Percentiles rank a stretch among this genome's conserved stretches.
Evolutionary conservation across 2,797 vertebrate genomes (phyloP).

Genomic region (Pelobates cultripes): DNA sequence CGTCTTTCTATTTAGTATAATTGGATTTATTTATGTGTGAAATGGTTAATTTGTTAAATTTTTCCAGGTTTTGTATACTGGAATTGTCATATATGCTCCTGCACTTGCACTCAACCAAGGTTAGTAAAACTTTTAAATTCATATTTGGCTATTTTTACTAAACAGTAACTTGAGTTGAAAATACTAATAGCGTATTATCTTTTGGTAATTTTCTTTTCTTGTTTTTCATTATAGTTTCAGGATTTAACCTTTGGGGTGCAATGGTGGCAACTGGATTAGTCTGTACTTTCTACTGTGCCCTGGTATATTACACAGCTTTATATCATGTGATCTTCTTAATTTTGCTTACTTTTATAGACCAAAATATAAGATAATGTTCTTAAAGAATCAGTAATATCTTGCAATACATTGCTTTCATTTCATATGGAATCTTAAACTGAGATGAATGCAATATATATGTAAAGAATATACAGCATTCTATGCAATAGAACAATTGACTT

Average conservation of each 20-base stretch:
- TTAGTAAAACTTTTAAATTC: slow-evolving; percentile 53
- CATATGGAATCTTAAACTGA: no score
- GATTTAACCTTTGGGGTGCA: slow-evolving; percentile 90
- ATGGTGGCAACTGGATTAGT: slow-evolving; percentile 89
- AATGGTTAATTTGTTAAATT: background rate
- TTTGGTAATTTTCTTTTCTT: background rate
- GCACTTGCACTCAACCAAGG: slow-evolving; percentile 81
- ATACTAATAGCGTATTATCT: no score
- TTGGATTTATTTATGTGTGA: no score
- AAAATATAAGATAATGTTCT: no score
- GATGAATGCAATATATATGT: no score
- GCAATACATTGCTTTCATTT: no score
- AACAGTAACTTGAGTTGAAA: no score
- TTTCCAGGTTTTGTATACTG: slow-evolving; percentile 74
- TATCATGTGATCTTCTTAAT: background rate
- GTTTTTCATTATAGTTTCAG: slow-evolving; percentile 79
- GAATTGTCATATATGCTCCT: slow-evolving; percentile 80
- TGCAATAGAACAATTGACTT: no score
- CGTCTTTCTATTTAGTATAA: no score
- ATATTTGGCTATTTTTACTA: background rate
- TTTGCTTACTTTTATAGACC: no score
- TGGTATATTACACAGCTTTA: slow-evolving; percentile 75
- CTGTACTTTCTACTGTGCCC: slow-evolving; percentile 94
- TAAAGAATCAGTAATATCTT: no score
- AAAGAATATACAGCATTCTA: no score